Evolutionary conservation across 2,888 invertebrate species (phyloP).

Genomic region (Ornithoptera alexandrae): DNA sequence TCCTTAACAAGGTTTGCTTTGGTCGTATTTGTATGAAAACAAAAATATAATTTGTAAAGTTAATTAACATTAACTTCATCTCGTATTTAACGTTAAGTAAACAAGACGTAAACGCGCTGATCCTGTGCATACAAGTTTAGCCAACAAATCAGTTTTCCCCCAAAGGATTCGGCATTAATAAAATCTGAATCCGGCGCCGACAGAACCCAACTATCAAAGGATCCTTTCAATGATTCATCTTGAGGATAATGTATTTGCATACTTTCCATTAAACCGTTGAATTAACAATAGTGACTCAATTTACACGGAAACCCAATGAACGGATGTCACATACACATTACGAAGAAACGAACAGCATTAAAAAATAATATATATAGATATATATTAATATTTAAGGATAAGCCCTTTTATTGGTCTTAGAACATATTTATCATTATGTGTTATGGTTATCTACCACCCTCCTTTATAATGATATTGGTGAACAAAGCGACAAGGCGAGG

Average conservation of each 20-base stretch:
- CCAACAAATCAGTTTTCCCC: conserved; percentile 1
- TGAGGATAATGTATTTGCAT: conserved; percentile 19
- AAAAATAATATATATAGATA: no score
- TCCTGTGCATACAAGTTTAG: conserved; percentile 11
- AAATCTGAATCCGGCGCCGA: conserved; percentile 1
- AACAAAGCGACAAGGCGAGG: no score
- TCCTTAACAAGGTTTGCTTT: no score
- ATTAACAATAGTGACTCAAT: conserved; percentile 13
- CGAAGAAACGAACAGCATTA: no score
- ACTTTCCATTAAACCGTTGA: conserved; percentile 17
- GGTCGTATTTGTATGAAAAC: no score
- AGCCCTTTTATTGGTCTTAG: no score
- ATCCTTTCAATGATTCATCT: conserved; percentile 21
- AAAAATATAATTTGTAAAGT: no score
- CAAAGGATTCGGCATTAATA: conserved; percentile 5
- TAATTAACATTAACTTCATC: not conserved
- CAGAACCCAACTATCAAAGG: conserved; percentile 5
- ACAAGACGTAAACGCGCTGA: not conserved
- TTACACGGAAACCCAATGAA: conserved; percentile 9
- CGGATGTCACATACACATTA: no score
- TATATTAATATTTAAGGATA: no score
- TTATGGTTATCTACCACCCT: no score
- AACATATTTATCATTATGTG: no score
- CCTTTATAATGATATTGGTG: no score
- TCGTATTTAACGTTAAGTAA: conserved; percentile 2